Evolutionary conservation across 2,888 invertebrate genomes (phyloP).

Genomic region (Hypomecis punctinalis): DNA sequence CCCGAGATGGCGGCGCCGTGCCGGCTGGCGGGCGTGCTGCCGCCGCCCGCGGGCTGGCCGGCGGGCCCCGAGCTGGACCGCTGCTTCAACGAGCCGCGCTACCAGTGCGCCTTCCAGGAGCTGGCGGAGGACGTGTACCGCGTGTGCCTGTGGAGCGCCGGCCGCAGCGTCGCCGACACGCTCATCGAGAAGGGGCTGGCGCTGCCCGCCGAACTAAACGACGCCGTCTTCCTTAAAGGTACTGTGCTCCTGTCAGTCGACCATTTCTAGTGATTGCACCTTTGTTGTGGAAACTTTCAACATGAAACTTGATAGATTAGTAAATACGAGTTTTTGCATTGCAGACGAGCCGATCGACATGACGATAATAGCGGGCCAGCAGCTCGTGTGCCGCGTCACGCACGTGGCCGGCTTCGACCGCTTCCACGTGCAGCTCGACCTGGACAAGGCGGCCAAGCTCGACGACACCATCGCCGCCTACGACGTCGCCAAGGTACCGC

Average conservation of each 20-base stretch:
- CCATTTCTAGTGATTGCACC: too few species aligned
- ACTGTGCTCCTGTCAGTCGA: background rate
- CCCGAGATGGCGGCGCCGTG: constrained; percentile 90
- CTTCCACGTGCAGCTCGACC: constrained; percentile 73
- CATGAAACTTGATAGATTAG: too few species aligned
- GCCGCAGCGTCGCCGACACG: constrained; percentile 75
- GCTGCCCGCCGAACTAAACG: constrained; percentile 13
- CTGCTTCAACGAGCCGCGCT: constrained; percentile 86
- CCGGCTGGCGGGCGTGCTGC: constrained; percentile 85
- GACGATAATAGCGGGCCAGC: constrained; percentile 76
- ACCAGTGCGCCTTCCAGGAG: constrained; percentile 85
- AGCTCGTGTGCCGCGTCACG: constrained; percentile 74
- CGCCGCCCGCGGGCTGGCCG: constrained; percentile 86
- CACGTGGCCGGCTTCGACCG: constrained; percentile 73
- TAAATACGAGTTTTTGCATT: constrained; percentile 35
- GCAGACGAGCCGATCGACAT: constrained; percentile 79
- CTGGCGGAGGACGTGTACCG: constrained; percentile 75
- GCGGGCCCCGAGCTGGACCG: constrained; percentile 80
- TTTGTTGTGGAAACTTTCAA: too few species aligned
- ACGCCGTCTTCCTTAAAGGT: constrained; percentile 72
- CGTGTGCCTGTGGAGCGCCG: constrained; percentile 78
- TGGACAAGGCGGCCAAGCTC: constrained; percentile 72
- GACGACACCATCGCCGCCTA: constrained; percentile 70
- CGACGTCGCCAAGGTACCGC: constrained; percentile 65
- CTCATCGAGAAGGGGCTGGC: constrained; percentile 82